Conservation (phyloP, 2,888 invertebrate species). For the Lydus trimaculatus region DNA sequence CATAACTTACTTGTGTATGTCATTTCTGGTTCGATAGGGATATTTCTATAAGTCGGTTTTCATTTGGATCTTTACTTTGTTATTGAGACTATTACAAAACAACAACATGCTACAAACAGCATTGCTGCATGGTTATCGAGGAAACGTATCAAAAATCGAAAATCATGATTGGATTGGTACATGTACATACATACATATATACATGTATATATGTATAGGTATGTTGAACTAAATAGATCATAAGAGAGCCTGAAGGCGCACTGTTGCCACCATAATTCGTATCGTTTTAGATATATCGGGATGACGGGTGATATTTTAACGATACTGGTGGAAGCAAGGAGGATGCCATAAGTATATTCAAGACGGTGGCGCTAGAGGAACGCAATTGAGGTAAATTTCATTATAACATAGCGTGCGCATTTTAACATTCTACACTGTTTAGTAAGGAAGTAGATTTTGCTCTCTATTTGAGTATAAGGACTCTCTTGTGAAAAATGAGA, state of each 20-base stretch:
- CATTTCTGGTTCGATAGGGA: slow-evolving; percentile 10
- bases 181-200: too few relatives aligned
- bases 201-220: too few relatives aligned
- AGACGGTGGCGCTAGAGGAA: slow-evolving; percentile 9
- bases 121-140: slow-evolving; percentile 11
- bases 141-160: background rate
- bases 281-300: slow-evolving; percentile 15
- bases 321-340: slow-evolving; percentile 17
- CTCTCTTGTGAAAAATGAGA: slow-evolving; percentile 29
- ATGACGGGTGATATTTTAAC: slow-evolving; percentile 23
- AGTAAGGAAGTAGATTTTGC: slow-evolving; percentile 28
- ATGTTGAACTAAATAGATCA: background rate
- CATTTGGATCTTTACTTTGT: slow-evolving; percentile 27
- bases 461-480: slow-evolving; percentile 30
- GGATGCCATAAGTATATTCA: slow-evolving; percentile 26
- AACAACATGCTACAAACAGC: slow-evolving; percentile 10
- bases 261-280: background rate
- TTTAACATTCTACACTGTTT: slow-evolving; percentile 26
- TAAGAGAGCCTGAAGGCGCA: background rate
- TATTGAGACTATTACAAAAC: slow-evolving; percentile 28
- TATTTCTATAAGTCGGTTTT: too few relatives aligned
- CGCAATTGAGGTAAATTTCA: slow-evolving; percentile 22
- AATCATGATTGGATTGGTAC: background rate
- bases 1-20: background rate
- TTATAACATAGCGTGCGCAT: slow-evolving; percentile 29